Conservation (phyloP, 2,113 vertebrate genomes). For the Otolemur garnettii region DNA sequence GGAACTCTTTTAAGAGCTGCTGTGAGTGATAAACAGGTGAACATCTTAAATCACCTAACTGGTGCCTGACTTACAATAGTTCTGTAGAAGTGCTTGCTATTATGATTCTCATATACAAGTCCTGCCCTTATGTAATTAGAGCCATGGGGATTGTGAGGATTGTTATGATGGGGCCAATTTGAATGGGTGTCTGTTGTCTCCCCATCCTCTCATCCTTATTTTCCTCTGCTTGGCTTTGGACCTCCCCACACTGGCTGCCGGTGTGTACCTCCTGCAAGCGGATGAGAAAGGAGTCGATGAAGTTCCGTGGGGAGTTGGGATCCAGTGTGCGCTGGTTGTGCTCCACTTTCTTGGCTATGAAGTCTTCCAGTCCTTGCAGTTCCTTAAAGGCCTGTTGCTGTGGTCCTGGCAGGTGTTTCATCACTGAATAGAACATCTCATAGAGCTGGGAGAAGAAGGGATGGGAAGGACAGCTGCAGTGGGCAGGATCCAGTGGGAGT, state of each 20-base stretch:
- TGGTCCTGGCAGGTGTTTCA: conserved; percentile 86
- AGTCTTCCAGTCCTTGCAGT: conserved; percentile 75
- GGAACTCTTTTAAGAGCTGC: not conserved
- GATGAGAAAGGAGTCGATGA: conserved; percentile 84
- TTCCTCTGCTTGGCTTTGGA: not conserved
- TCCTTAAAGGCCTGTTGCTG: conserved; percentile 82
- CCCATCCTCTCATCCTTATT: not conserved
- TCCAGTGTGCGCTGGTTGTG: conserved; percentile 71
- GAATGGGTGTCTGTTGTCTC: not conserved
- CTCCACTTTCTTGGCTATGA: conserved; percentile 78
- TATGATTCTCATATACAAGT: no score
- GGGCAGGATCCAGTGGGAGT: accelerated
- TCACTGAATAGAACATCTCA: conserved; percentile 88
- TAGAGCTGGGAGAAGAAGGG: conserved; percentile 84
- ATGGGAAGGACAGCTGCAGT: not conserved
- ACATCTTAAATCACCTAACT: not conserved
- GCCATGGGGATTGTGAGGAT: not conserved
- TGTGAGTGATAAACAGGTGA: not conserved
- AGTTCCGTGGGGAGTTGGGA: conserved; percentile 69
- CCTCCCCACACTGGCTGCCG: accelerated
- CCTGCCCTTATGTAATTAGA: not conserved
- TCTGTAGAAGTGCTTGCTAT: not conserved
- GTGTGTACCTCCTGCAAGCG: conserved; percentile 77
- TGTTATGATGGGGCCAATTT: no score
- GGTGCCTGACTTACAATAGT: accelerated